A percentile compares a stretch with the other conserved stretches of the same genome.
Evolutionary conservation across 30 jellyfish, hydroid and myxozoan species (phyloP).

Genomic region (Morbakka virulenta): DNA sequence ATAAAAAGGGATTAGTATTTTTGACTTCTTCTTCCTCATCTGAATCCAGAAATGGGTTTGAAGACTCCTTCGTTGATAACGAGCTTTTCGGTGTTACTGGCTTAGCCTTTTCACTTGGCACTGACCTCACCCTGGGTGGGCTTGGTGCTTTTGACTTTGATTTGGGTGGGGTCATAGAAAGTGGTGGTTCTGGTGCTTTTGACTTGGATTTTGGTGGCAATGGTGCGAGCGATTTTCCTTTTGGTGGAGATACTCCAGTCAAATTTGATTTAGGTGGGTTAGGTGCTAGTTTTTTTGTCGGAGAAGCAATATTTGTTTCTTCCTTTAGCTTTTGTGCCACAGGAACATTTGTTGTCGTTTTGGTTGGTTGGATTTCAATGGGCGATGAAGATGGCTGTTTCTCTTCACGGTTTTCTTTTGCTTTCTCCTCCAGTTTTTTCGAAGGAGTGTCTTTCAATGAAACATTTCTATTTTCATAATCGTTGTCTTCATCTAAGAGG

Average conservation of each 20-base stretch:
- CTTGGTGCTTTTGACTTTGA: background rate
- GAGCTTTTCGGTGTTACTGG: background rate
- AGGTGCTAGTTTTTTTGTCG: background rate
- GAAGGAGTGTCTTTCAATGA: background rate
- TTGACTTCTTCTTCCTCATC: background rate
- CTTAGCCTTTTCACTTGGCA: background rate
- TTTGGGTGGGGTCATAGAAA: no score
- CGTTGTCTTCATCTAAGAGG: constrained; percentile 22
- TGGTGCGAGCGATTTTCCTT: background rate
- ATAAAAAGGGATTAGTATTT: background rate
- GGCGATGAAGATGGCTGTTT: background rate
- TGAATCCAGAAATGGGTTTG: constrained; percentile 62
- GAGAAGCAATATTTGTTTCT: background rate
- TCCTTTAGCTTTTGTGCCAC: background rate
- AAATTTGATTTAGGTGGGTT: background rate
- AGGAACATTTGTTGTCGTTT: background rate
- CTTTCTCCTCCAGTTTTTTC: constrained; percentile 15
- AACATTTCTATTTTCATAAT: background rate
- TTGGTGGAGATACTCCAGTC: background rate
- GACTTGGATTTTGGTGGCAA: background rate
- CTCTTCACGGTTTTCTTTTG: background rate
- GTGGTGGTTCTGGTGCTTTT: no score
- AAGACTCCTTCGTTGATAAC: constrained; percentile 1
- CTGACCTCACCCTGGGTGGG: background rate
- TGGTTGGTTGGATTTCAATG: no score